A percentile compares a stretch with the other conserved stretches of the same genome.
Conservation (phyloP, 2,113 vertebrate species). For the Alosa alosa region DNA sequence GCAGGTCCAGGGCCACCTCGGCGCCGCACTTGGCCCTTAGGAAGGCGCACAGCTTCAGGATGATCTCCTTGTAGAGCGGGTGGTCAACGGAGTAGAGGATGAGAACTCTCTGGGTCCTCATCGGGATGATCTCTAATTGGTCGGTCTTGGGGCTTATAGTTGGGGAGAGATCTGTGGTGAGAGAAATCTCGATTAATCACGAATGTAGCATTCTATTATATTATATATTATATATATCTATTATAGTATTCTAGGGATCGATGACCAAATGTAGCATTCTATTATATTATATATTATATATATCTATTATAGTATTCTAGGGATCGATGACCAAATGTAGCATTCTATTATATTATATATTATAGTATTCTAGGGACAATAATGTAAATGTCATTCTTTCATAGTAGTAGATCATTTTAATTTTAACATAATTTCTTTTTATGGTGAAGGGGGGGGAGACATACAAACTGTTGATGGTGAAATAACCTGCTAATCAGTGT, state of each 20-base stretch:
- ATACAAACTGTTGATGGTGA: not conserved
- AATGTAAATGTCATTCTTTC: no score
- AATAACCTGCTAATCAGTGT: not conserved
- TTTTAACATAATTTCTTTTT: no score
- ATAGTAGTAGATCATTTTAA: no score
- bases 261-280: not conserved
- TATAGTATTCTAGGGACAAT: no score
- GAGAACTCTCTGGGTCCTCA: slow-evolving; percentile 73
- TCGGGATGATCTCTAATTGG: slow-evolving; percentile 24
- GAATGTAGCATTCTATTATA: no score
- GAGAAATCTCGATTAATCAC: slow-evolving; percentile 7
- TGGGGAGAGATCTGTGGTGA: slow-evolving; percentile 40
- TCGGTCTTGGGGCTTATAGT: slow-evolving; percentile 15
- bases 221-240: no score
- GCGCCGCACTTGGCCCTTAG: slow-evolving; percentile 80
- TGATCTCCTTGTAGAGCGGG: slow-evolving; percentile 80
- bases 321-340: not conserved
- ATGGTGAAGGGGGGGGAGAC: no score
- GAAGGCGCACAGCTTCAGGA: slow-evolving; percentile 86
- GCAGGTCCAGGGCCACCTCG: slow-evolving; percentile 84
- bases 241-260: no score
- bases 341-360: no score
- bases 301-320: no score
- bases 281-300: no score
- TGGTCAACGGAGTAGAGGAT: slow-evolving; percentile 91